Percentiles rank a stretch among this genome's conserved stretches.
phyloP scores from a whole-genome alignment of 2,113 vertebrate genomes.

The Corythornis vintsioides region DNA sequence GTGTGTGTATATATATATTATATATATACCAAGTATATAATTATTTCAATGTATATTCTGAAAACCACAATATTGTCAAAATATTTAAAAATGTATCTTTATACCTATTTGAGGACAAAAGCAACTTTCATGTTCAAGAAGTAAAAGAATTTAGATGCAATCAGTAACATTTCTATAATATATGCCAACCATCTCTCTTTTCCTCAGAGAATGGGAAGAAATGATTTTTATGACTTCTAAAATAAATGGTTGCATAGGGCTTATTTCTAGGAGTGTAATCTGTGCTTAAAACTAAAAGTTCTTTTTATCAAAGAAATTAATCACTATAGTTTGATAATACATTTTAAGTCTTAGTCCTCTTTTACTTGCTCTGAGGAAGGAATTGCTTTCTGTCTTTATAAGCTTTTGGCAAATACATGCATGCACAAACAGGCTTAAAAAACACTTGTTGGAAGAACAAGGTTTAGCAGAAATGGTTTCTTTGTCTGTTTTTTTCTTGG shows the following conservation, averaged over 20 bases:
- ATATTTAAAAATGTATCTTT: background rate
- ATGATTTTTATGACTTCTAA: background rate
- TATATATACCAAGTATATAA: no score
- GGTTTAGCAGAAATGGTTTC: background rate
- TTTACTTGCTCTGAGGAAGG: background rate
- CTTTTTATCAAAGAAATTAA: background rate
- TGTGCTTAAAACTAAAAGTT: background rate
- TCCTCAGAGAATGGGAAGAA: background rate
- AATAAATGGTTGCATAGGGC: background rate
- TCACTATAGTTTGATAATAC: background rate
- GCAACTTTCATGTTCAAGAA: background rate
- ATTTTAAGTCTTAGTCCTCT: background rate
- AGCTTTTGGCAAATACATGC: background rate
- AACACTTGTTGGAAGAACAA: background rate
- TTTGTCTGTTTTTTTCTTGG: background rate
- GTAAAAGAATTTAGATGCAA: background rate
- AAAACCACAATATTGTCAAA: background rate
- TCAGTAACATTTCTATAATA: background rate
- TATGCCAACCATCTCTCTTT: background rate
- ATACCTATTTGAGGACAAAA: background rate
- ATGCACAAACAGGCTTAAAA: background rate
- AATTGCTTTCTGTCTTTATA: background rate
- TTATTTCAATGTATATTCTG: background rate
- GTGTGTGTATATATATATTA: no score
- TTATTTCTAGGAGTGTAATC: background rate